These are phyloP conservation scores for Mirza zaza DNA, from an alignment of 2,113 vertebrate species.

Conservation along the genomic window DNA sequence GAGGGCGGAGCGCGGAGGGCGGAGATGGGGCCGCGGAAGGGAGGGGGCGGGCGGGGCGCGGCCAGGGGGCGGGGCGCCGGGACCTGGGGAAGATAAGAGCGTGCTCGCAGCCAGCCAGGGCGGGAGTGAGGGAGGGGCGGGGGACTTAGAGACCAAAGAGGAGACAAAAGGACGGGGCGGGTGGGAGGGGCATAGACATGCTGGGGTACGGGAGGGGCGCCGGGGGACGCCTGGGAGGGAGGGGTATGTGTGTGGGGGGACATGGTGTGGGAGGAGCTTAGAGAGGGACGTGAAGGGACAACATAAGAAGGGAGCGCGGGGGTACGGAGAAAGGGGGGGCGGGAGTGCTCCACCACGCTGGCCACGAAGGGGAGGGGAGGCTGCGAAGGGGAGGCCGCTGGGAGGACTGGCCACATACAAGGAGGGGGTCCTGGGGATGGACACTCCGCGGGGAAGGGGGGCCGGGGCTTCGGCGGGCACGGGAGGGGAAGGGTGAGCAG, in stretches of 20 bases:
- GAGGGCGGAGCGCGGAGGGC: slow-evolving; percentile 41
- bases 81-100: slow-evolving; percentile 65
- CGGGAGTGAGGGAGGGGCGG: slow-evolving; percentile 65
- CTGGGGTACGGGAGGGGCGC: slow-evolving; percentile 51
- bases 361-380: slow-evolving; percentile 38
- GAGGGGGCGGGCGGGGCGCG: slow-evolving; percentile 62
- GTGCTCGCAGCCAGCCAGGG: slow-evolving; percentile 48
- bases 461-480: neutral
- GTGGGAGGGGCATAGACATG: slow-evolving; percentile 55
- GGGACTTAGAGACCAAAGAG: slow-evolving; percentile 71
- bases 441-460: slow-evolving; percentile 35
- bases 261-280: slow-evolving; percentile 52
- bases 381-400: slow-evolving; percentile 19
- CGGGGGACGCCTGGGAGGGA: slow-evolving; percentile 37
- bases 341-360: slow-evolving; percentile 52
- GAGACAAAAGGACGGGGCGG: slow-evolving; percentile 71
- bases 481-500: slow-evolving; percentile 43
- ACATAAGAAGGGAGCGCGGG: slow-evolving; percentile 60
- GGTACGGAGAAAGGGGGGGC: slow-evolving; percentile 7
- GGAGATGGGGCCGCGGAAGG: slow-evolving; percentile 43
- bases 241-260: neutral
- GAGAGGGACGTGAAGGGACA: slow-evolving; percentile 70
- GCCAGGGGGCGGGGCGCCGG: slow-evolving; percentile 56
- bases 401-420: slow-evolving; percentile 36
- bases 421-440: slow-evolving; percentile 40